These are phyloP conservation scores for Trichomalopsis sarcophagae DNA, from an alignment of 1,140 invertebrate species.

Conservation along the genomic window DNA sequence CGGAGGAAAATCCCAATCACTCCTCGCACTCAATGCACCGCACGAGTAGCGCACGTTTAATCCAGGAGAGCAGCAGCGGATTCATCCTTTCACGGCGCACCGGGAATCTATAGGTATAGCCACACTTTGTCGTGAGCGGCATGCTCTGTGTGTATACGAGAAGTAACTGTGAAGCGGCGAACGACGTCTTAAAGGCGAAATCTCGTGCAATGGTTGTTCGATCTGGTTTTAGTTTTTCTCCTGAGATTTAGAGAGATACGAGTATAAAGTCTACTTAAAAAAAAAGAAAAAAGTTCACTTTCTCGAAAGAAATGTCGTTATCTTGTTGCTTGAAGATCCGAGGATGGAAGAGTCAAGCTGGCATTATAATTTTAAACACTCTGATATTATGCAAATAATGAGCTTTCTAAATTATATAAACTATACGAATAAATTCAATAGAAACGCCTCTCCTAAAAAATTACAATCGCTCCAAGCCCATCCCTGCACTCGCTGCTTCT, in stretches of 20 bases:
- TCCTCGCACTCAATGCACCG: not conserved
- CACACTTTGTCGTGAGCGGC: conserved; percentile 23
- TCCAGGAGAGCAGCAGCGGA: not conserved
- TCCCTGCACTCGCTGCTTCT: not conserved
- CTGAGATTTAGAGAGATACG: not conserved
- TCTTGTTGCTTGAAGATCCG: too few species aligned
- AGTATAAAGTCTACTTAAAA: not conserved
- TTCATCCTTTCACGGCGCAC: conserved; percentile 13
- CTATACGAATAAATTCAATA: not conserved
- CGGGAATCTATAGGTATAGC: too few species aligned
- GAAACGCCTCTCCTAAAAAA: not conserved
- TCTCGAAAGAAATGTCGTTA: too few species aligned
- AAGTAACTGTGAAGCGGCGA: not conserved
- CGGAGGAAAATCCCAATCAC: conserved; percentile 8
- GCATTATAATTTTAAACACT: not conserved
- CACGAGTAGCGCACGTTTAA: conserved; percentile 6
- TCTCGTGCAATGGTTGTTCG: conserved; percentile 13
- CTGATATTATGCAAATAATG: not conserved
- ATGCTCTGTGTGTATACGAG: not conserved
- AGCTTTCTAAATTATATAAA: not conserved
- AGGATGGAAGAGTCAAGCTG: too few species aligned
- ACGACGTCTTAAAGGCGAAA: conserved; percentile 11
- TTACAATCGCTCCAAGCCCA: not conserved
- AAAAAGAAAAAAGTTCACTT: not conserved
- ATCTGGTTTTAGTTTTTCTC: not conserved